Conservation (phyloP, 2,888 invertebrate species). For the Osedax fenrisi region DNA sequence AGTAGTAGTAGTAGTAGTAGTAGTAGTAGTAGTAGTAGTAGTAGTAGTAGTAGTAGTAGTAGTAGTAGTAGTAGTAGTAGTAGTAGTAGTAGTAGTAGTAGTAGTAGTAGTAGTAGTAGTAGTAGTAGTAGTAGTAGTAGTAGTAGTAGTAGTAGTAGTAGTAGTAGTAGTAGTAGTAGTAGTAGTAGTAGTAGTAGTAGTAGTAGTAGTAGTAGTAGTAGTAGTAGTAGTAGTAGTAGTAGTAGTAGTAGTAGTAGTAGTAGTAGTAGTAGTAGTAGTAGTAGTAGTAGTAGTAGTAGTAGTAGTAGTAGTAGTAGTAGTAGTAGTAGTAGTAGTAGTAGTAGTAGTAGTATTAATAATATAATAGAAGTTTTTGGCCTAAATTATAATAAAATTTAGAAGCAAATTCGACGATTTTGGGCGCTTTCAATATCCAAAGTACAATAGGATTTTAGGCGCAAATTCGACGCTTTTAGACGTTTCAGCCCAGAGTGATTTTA, state of each 20-base stretch:
- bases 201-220: conserved; percentile 7
- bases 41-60: neutral
- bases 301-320: neutral
- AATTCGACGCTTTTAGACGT: too few relatives aligned
- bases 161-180: conserved; percentile 5
- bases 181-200: neutral
- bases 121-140: neutral
- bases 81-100: conserved; percentile 5
- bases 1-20: neutral
- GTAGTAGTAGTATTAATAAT: too few relatives aligned
- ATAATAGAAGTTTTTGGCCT: too few relatives aligned
- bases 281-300: neutral
- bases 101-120: conserved; percentile 10
- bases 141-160: conserved; percentile 7
- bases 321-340: conserved; percentile 6
- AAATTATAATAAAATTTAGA: too few relatives aligned
- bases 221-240: neutral
- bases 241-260: neutral
- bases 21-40: neutral
- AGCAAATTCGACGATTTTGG: too few relatives aligned
- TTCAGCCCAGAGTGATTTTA: too few relatives aligned
- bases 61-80: conserved; percentile 8
- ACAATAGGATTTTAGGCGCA: too few relatives aligned
- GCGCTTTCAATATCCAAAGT: too few relatives aligned
- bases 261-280: neutral